Conservation (phyloP, 2,113 vertebrate species). For the Meles meles region DNA sequence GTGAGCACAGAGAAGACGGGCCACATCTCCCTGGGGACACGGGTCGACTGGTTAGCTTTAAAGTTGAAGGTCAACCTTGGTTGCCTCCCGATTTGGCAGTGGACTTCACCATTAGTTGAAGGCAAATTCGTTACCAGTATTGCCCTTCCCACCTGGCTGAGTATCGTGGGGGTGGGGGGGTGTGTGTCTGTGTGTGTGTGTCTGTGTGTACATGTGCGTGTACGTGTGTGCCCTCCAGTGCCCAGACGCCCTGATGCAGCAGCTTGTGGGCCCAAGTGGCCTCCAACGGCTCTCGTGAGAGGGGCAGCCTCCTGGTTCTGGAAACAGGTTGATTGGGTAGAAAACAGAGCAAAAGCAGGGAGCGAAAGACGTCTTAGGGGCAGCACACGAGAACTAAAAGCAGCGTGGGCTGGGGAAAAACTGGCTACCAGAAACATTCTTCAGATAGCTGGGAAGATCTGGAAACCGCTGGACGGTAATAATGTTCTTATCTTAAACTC, state of each 20-base stretch:
- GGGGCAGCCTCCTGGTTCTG: neutral
- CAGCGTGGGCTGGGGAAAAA: too few species aligned
- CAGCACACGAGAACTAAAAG: too few species aligned
- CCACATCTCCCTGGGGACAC: too few species aligned
- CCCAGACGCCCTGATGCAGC: neutral
- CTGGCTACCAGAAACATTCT: neutral
- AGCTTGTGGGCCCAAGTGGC: too few species aligned
- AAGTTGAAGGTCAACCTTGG: neutral
- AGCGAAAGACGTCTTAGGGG: neutral
- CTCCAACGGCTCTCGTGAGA: neutral
- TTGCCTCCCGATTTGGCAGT: neutral
- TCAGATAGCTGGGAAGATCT: neutral
- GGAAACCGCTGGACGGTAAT: neutral
- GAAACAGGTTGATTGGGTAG: neutral
- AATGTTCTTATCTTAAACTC: neutral
- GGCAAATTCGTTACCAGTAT: neutral
- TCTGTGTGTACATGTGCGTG: too few species aligned
- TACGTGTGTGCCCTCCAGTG: rapidly evolving
- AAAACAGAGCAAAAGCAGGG: neutral
- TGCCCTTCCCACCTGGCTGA: neutral
- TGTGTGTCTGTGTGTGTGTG: too few species aligned
- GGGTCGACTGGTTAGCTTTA: too few species aligned
- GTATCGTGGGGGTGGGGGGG: neutral
- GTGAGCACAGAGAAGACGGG: rapidly evolving
- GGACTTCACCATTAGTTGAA: neutral